Percentiles rank a stretch among this genome's conserved stretches.
phyloP scores from a whole-genome alignment of 1,140 invertebrate genomes.

The Tenebrio molitor region DNA sequence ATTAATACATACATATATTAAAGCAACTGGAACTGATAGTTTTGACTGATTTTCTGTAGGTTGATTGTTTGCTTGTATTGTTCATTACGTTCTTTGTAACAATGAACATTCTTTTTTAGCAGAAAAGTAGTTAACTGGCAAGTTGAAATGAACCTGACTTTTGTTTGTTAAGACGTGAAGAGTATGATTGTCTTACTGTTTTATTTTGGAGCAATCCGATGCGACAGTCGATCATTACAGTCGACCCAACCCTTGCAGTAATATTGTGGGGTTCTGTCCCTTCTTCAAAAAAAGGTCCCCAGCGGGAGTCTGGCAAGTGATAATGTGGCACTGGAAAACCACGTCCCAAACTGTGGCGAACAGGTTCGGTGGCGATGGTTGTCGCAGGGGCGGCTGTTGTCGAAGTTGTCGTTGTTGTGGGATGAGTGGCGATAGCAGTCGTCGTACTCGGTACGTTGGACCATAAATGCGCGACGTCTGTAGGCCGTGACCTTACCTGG shows the following conservation, averaged over 20 bases:
- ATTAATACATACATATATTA: too few relatives aligned
- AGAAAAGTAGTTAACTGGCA: too few relatives aligned
- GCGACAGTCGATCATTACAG: slow-evolving; percentile 84
- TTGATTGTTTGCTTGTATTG: too few relatives aligned
- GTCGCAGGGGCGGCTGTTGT: slow-evolving; percentile 11
- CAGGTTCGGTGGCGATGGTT: slow-evolving; percentile 45
- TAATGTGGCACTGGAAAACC: slow-evolving; percentile 61
- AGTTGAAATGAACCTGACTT: too few relatives aligned
- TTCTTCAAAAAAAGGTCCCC: slow-evolving; percentile 85
- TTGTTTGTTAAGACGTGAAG: too few relatives aligned
- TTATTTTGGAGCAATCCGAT: slow-evolving; percentile 88
- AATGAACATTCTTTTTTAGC: too few relatives aligned
- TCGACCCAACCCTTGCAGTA: slow-evolving; percentile 84
- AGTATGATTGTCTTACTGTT: slow-evolving; percentile 88
- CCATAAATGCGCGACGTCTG: background rate
- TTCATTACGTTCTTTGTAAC: too few relatives aligned
- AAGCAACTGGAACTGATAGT: too few relatives aligned
- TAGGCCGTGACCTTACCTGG: background rate
- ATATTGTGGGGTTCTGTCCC: slow-evolving; percentile 74
- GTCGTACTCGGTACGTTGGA: slow-evolving; percentile 4
- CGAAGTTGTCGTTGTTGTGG: slow-evolving; percentile 32
- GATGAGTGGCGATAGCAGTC: background rate
- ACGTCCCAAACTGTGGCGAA: slow-evolving; percentile 51
- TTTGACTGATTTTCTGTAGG: too few relatives aligned
- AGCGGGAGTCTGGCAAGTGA: slow-evolving; percentile 72